Percentiles rank a stretch among this genome's conserved stretches.
These are phyloP conservation scores for Artemia franciscana DNA, from an alignment of 1,140 invertebrate genomes.

Conservation along the genomic window DNA sequence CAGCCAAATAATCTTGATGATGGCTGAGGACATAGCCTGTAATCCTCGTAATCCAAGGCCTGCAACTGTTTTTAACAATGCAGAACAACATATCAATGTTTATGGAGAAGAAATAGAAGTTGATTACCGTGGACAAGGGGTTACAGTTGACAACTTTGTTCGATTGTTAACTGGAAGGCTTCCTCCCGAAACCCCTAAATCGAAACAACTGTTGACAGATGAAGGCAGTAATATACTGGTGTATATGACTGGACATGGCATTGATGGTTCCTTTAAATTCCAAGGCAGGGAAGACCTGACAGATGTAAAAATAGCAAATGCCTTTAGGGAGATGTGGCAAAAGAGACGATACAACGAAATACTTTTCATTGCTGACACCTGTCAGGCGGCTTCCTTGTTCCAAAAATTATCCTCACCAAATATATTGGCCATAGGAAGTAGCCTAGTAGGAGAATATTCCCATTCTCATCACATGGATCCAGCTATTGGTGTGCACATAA, in stretches of 20 bases:
- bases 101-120: slow-evolving; percentile 99
- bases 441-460: slow-evolving; percentile 94
- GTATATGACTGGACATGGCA: slow-evolving; percentile 82
- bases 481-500: slow-evolving; percentile 95
- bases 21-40: slow-evolving; percentile 99
- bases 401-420: slow-evolving; percentile 95
- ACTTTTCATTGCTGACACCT: slow-evolving; percentile 96
- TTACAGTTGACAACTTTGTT: slow-evolving; percentile 97
- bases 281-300: slow-evolving; percentile 98
- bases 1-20: slow-evolving; percentile 80
- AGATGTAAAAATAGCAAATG: slow-evolving; percentile 96
- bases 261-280: slow-evolving; percentile 97
- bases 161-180: slow-evolving; percentile 76
- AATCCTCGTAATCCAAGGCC: slow-evolving; percentile 91
- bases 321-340: slow-evolving; percentile 98
- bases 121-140: slow-evolving; percentile 91
- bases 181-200: slow-evolving; percentile 68
- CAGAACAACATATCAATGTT: slow-evolving; percentile 91
- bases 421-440: slow-evolving; percentile 86
- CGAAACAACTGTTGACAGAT: slow-evolving; percentile 84
- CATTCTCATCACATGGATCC: slow-evolving; percentile 94
- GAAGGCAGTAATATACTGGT: slow-evolving; percentile 92
- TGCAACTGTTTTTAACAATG: slow-evolving; percentile 92
- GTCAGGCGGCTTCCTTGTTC: slow-evolving; percentile 96
- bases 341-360: slow-evolving; percentile 95